phyloP scores from a whole-genome alignment of 2,113 vertebrate genomes.

The Platysteira castanea region DNA sequence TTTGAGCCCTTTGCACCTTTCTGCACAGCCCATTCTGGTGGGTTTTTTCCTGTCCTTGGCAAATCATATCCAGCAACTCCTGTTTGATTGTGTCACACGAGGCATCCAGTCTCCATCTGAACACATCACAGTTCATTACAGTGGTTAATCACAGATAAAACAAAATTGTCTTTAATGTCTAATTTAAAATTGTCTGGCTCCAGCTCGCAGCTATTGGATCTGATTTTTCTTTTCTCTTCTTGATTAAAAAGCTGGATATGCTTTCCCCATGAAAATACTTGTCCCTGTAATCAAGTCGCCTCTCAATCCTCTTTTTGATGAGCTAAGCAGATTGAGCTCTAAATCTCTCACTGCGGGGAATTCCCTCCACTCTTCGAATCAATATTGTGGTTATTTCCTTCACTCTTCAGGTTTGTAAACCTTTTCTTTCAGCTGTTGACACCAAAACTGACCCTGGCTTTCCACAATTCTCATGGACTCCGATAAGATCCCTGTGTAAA shows the following conservation, averaged over 20 bases:
- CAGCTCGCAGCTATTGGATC: not conserved
- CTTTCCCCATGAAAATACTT: conserved; percentile 41
- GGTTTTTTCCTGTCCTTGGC: too few species aligned
- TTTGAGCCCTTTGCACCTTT: not conserved
- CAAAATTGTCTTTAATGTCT: not conserved
- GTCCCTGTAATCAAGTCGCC: conserved; percentile 44
- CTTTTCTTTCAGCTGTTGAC: not conserved
- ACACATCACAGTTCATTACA: not conserved
- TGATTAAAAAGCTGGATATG: conserved; percentile 54
- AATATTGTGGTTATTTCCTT: conserved; percentile 28
- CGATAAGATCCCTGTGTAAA: not conserved
- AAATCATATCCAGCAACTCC: not conserved
- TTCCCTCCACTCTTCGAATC: conserved; percentile 37
- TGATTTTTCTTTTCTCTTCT: not conserved
- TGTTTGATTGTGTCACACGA: not conserved
- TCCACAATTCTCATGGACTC: not conserved
- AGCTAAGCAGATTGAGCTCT: conserved; percentile 55
- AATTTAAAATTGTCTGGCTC: conserved; percentile 28
- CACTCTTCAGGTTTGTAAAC: not conserved
- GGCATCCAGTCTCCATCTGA: not conserved
- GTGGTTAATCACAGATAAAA: conserved; percentile 9
- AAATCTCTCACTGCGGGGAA: conserved; percentile 41
- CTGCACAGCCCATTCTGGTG: not conserved
- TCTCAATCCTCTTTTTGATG: conserved; percentile 64
- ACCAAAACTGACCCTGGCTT: not conserved